Evolutionary conservation across 2,888 invertebrate genomes (phyloP), one percentile per base, ranked within the genome.

Genomic region (Urechis unicinctus): DNA sequence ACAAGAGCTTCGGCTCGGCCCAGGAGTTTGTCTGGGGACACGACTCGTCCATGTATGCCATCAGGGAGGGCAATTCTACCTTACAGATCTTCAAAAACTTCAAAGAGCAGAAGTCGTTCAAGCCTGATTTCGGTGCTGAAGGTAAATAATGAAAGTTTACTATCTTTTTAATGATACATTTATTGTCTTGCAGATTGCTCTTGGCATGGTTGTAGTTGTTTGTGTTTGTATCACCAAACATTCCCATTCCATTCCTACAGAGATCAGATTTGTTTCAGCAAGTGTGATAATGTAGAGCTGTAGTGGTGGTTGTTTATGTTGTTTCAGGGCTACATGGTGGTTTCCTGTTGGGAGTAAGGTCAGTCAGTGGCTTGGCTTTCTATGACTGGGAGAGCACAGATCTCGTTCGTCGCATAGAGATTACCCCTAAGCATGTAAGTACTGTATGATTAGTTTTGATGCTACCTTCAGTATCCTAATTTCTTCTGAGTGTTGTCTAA

Each of bases 1-100:
- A 99, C 79, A 99, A 99, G 77, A 95, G 95, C 1, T 99, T 97
- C 75, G 98, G 98, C 0, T 88, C 91, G 13, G 97, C 96, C 0
- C 91, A 95, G 69, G 98, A 99, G 81, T 99, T 99, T 76, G 97
- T 97, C 0, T 99, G 98, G 98, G 53, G 61, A 1, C 68, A 67
- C 45, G 98, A 99, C 77, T 92, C 95, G 31, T 93, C 92, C 46
- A 91, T 96, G 61, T 85, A 84, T 70, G 84, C 83, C 52, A 81
- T 83, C 55, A 81, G 93, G 24, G 97, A 98, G 78, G 89, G 88
- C 56, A 88, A 88, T 47, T 90, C 89, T 51, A 88, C 88, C 1
- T 87, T 99, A 25, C 90, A 77, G 70, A 87, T 98, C 43, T 98
- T 93, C 81, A 95, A 96, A 73, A 97, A 97, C 78, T 99, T 99